These are phyloP conservation scores for Bubo scandiacus DNA, from an alignment of 2,113 vertebrate species.

Conservation along the genomic window DNA sequence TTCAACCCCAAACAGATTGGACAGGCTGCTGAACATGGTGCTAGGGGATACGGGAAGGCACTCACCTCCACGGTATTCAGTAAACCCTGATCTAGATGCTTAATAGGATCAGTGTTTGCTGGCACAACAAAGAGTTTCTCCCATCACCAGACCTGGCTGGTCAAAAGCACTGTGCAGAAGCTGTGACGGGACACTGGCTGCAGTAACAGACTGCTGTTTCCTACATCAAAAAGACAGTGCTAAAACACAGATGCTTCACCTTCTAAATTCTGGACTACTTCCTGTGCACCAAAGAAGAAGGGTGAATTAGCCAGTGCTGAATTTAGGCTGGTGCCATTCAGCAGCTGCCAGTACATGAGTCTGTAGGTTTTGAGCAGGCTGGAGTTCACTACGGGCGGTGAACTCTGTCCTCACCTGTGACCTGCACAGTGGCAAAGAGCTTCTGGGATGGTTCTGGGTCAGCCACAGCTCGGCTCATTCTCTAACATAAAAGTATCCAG, in stretches of 20 bases:
- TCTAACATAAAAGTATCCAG: not conserved
- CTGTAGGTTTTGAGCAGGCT: not conserved
- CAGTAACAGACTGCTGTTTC: not conserved
- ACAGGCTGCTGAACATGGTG: not conserved
- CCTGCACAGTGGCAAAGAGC: accelerated
- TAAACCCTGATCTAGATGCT: not conserved
- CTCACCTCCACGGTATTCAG: accelerated
- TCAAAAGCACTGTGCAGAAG: not conserved
- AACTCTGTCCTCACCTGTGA: not conserved
- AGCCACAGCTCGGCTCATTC: not conserved
- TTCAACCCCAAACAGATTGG: not conserved
- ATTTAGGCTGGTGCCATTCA: not conserved
- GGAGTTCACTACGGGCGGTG: not conserved
- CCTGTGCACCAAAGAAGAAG: not conserved
- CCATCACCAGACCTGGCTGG: not conserved
- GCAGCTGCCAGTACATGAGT: not conserved
- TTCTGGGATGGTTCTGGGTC: not conserved
- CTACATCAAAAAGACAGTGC: not conserved
- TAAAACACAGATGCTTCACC: not conserved
- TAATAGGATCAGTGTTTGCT: not conserved
- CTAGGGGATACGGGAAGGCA: not conserved
- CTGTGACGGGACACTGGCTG: not conserved
- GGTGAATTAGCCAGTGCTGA: not conserved
- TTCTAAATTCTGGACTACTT: not conserved
- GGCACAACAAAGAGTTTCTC: not conserved